phyloP scores from a whole-genome alignment of 2,797 vertebrate species.

The Macropodus opercularis region DNA sequence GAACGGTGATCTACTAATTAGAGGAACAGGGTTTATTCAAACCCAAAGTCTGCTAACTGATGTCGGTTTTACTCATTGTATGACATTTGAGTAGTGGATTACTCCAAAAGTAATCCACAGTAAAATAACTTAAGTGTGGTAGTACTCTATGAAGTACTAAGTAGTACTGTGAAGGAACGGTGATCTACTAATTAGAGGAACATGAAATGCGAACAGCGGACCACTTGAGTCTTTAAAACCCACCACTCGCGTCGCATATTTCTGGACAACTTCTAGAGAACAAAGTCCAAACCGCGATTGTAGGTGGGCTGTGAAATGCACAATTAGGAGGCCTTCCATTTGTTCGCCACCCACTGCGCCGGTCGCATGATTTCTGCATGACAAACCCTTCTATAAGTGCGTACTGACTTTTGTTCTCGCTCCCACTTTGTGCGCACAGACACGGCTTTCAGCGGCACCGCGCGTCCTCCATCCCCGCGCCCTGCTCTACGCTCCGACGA shows the following conservation, averaged over 20 bases:
- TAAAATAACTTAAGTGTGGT: too few species aligned
- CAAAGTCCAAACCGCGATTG: conserved; percentile 62
- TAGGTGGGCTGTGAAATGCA: conserved; percentile 49
- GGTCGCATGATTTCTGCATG: conserved; percentile 78
- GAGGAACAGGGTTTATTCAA: too few species aligned
- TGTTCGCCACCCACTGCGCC: conserved; percentile 75
- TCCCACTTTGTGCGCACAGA: conserved; percentile 69
- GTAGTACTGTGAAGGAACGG: too few species aligned
- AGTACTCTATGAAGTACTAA: too few species aligned
- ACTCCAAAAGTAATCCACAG: too few species aligned
- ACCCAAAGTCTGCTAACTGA: too few species aligned
- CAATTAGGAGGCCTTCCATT: conserved; percentile 58
- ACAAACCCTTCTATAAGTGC: conserved; percentile 71
- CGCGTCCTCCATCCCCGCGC: conserved; percentile 35
- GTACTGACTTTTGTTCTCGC: conserved; percentile 62
- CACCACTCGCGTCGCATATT: conserved; percentile 2
- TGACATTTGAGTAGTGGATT: too few species aligned
- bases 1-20: too few species aligned
- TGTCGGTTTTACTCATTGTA: too few species aligned
- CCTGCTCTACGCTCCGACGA: conserved; percentile 13
- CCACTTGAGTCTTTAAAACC: too few species aligned
- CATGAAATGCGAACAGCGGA: too few species aligned
- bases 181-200: too few species aligned
- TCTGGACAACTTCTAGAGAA: conserved; percentile 22
- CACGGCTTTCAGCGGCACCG: conserved; percentile 60